Conservation (phyloP, 2,797 vertebrate genomes). For the Eulemur rubriventer region DNA sequence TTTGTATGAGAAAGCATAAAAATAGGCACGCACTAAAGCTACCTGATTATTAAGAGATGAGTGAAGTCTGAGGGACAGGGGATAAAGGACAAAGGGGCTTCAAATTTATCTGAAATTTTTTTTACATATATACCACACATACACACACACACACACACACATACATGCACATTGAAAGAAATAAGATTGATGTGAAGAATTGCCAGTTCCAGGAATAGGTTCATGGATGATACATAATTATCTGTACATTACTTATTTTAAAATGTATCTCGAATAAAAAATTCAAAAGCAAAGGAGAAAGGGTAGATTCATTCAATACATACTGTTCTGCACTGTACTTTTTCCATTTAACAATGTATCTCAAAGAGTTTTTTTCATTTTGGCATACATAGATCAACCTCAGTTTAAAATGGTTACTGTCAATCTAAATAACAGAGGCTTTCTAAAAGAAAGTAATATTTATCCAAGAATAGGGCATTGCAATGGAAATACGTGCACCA, state of each 20-base stretch:
- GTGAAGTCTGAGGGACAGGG: background rate
- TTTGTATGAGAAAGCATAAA: constrained; percentile 14
- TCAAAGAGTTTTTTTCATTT: background rate
- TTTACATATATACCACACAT: background rate
- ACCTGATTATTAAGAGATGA: background rate
- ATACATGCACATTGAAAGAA: background rate
- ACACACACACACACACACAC: background rate
- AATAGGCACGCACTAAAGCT: background rate
- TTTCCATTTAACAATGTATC: background rate
- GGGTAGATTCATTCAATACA: background rate
- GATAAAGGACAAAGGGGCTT: background rate
- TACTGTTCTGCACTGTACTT: background rate
- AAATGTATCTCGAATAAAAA: background rate
- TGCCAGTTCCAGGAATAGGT: background rate
- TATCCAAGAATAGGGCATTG: rapidly evolving
- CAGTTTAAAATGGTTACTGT: background rate
- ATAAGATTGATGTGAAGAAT: background rate
- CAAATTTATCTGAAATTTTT: background rate
- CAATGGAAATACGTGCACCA: background rate
- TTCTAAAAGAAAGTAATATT: too few relatives aligned
- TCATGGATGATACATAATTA: background rate
- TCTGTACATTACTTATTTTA: background rate
- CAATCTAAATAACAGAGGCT: background rate
- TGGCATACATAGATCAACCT: background rate
- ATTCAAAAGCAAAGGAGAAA: background rate